A percentile compares a stretch with the other conserved stretches of the same genome.
Evolutionary conservation across 2,113 vertebrate species (phyloP).

Genomic region (Cryptotis parvus): DNA sequence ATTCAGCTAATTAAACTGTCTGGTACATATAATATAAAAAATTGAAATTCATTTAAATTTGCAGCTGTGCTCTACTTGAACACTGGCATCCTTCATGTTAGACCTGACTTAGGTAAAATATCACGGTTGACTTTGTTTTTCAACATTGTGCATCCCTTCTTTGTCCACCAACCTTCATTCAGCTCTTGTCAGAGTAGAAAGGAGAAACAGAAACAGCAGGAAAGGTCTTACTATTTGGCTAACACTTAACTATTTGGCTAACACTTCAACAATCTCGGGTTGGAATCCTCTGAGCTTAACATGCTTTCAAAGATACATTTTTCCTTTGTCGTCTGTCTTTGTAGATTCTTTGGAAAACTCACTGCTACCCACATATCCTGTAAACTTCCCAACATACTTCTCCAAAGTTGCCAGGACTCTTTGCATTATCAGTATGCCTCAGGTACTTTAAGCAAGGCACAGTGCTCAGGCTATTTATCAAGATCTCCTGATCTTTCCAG

Average conservation of each 20-base stretch:
- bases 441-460: neutral
- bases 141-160: neutral
- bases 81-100: neutral
- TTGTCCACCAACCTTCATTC: neutral
- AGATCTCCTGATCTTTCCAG: neutral
- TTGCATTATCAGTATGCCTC: neutral
- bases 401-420: neutral
- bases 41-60: neutral
- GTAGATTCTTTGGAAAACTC: neutral
- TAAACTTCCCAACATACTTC: neutral
- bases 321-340: neutral
- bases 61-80: neutral
- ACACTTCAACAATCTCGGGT: neutral
- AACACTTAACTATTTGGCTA: neutral
- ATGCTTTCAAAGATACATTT: neutral
- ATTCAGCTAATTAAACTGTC: constrained; percentile 57
- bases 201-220: neutral
- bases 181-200: neutral
- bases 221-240: neutral
- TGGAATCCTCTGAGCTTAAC: neutral
- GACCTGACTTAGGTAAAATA: too few species aligned
- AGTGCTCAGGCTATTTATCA: neutral
- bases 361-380: neutral
- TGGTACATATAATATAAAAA: constrained; percentile 5
- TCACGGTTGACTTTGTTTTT: neutral